These are phyloP conservation scores for Trachymyrmex cornetzi DNA, from an alignment of 1,140 invertebrate species.

Conservation along the genomic window DNA sequence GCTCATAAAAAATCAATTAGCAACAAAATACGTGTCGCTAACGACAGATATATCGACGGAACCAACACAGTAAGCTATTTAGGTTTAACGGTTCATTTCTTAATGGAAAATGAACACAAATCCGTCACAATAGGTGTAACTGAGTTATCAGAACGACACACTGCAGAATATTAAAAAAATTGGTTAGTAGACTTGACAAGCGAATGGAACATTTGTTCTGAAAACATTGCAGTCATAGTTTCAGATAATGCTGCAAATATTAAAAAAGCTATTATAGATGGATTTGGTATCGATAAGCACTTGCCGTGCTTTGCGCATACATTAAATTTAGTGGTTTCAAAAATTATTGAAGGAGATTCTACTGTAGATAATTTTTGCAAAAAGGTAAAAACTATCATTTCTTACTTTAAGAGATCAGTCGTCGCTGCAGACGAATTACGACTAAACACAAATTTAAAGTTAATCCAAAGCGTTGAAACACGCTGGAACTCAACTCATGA, in stretches of 20 bases:
- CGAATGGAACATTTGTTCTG: neutral
- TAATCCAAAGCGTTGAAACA: conserved; percentile 21
- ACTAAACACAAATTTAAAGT: neutral
- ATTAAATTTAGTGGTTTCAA: neutral
- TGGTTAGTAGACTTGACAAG: neutral
- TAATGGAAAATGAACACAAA: neutral
- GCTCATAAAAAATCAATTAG: neutral
- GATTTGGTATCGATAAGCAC: neutral
- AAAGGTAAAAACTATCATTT: conserved; percentile 3
- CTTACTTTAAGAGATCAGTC: neutral
- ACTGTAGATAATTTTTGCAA: neutral
- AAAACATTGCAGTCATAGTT: neutral
- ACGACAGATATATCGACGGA: conserved; percentile 20
- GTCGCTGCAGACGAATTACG: neutral
- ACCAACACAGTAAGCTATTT: neutral
- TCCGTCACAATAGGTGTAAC: neutral
- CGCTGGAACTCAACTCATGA: neutral
- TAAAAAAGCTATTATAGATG: neutral
- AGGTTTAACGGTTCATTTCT: neutral
- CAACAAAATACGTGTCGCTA: neutral
- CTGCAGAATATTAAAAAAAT: neutral
- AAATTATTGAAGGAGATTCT: neutral
- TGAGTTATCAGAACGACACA: neutral
- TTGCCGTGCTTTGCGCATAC: neutral
- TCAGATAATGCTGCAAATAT: conserved; percentile 4